A percentile compares a stretch with the other conserved stretches of the same genome.
Evolutionary conservation across 2,888 invertebrate species (phyloP).

Genomic region (Terebella lapidaria): DNA sequence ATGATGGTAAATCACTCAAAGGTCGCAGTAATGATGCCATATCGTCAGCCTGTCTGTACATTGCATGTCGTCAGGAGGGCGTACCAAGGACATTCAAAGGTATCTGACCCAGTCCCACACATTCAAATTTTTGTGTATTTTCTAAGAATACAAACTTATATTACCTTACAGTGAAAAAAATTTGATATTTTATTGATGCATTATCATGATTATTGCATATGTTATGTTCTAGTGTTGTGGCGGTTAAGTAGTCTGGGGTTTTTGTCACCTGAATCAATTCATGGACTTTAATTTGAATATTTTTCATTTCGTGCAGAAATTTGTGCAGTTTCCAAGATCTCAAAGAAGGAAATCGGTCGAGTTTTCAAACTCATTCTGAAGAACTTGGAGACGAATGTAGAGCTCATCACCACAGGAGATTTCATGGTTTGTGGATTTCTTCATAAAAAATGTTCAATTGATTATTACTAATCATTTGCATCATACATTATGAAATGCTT

Average conservation of each 20-base stretch:
- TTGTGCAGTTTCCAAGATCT: slow-evolving; percentile 96
- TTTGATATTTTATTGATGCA: too few relatives aligned
- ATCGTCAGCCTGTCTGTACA: slow-evolving; percentile 96
- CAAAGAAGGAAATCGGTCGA: slow-evolving; percentile 97
- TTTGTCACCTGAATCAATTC: too few relatives aligned
- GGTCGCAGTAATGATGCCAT: slow-evolving; percentile 97
- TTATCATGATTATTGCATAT: too few relatives aligned
- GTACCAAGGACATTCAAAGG: slow-evolving; percentile 95
- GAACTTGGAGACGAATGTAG: slow-evolving; percentile 92
- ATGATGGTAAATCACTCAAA: slow-evolving; percentile 91
- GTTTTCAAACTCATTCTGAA: slow-evolving; percentile 96
- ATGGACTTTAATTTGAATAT: too few relatives aligned
- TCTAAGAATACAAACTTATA: too few relatives aligned
- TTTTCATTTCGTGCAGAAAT: slow-evolving; percentile 67
- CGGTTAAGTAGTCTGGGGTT: too few relatives aligned
- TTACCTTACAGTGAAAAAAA: too few relatives aligned
- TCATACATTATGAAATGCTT: not conserved
- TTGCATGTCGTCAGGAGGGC: slow-evolving; percentile 96
- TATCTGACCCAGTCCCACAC: too few relatives aligned
- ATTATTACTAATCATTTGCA: not conserved
- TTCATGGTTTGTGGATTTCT: slow-evolving; percentile 75
- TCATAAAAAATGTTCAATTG: too few relatives aligned
- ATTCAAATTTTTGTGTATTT: too few relatives aligned
- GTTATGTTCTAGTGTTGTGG: too few relatives aligned
- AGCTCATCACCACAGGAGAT: slow-evolving; percentile 95